Conservation (phyloP, 2,797 vertebrate species). For the Etheostoma nigrum region DNA sequence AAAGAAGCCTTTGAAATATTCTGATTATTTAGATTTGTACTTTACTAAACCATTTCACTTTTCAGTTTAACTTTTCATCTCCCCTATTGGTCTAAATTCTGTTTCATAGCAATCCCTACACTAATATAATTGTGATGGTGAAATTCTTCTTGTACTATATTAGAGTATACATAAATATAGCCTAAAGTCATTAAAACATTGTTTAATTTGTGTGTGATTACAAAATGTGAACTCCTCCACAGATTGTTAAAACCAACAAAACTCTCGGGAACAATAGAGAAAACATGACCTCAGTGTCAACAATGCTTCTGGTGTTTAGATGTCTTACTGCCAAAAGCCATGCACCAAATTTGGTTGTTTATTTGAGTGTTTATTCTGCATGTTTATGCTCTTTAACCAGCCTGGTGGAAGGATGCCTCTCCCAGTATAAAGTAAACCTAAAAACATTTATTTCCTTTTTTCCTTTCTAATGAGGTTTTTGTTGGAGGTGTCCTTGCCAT, state of each 20-base stretch:
- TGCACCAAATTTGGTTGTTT: slow-evolving; percentile 18
- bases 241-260: slow-evolving; percentile 7
- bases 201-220: slow-evolving; percentile 2
- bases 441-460: slow-evolving; percentile 15
- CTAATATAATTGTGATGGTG: not conserved
- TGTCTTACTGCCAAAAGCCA: not conserved
- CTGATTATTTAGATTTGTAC: not conserved
- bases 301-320: slow-evolving; percentile 7
- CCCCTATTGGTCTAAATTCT: not conserved
- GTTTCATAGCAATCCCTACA: not conserved
- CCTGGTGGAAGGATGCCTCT: slow-evolving; percentile 16
- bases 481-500: slow-evolving; percentile 12
- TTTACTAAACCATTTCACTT: not conserved
- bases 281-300: slow-evolving; percentile 7
- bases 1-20: not conserved
- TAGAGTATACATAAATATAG: not conserved
- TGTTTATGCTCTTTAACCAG: slow-evolving; percentile 29
- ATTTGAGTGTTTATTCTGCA: slow-evolving; percentile 12
- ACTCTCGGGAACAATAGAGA: not conserved
- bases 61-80: not conserved
- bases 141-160: not conserved
- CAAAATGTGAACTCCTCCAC: slow-evolving; percentile 13
- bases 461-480: slow-evolving; percentile 33
- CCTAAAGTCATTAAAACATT: not conserved
- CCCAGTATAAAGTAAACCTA: slow-evolving; percentile 29